phyloP scores from a whole-genome alignment of 30 jellyfish, hydroid and myxozoan species.

The Cassiopea andromeda region DNA sequence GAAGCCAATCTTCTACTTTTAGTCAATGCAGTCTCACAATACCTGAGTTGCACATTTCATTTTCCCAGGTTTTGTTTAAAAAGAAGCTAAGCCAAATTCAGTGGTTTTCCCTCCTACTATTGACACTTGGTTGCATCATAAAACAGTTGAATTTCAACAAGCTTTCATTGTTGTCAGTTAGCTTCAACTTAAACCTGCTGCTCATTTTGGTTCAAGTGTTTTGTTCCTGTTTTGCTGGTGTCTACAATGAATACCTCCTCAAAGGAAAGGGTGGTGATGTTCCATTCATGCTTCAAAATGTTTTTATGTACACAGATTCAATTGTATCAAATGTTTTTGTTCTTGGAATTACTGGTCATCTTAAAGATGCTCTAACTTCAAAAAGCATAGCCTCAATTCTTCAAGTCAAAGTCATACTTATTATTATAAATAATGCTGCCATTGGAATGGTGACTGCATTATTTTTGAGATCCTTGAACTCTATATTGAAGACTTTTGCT shows the following conservation, averaged over 20 bases:
- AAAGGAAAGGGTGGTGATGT: constrained; percentile 94
- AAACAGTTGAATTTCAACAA: constrained; percentile 80
- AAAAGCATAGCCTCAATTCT: constrained; percentile 73
- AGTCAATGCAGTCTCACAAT: too few relatives aligned
- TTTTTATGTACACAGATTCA: constrained; percentile 93
- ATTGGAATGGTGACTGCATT: constrained; percentile 97
- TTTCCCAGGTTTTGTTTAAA: constrained; percentile 75
- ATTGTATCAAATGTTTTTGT: constrained; percentile 73
- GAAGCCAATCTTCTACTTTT: too few relatives aligned
- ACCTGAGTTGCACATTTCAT: too few relatives aligned
- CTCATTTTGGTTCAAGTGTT: constrained; percentile 88
- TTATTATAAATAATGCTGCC: constrained; percentile 91
- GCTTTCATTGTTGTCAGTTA: constrained; percentile 51
- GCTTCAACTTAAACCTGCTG: constrained; percentile 70
- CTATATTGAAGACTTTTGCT: constrained; percentile 96
- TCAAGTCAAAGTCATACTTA: constrained; percentile 75
- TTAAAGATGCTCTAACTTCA: constrained; percentile 72
- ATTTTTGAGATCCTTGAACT: constrained; percentile 88
- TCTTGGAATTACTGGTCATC: constrained; percentile 86
- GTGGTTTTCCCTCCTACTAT: constrained; percentile 90
- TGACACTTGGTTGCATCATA: constrained; percentile 94
- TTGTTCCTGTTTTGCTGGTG: constrained; percentile 99
- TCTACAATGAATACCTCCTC: constrained; percentile 93
- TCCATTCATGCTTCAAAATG: constrained; percentile 97
- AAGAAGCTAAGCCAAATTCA: constrained; percentile 87